These are phyloP conservation scores for Dipodomys stephensi DNA, from an alignment of 2,113 vertebrate genomes.

Conservation along the genomic window DNA sequence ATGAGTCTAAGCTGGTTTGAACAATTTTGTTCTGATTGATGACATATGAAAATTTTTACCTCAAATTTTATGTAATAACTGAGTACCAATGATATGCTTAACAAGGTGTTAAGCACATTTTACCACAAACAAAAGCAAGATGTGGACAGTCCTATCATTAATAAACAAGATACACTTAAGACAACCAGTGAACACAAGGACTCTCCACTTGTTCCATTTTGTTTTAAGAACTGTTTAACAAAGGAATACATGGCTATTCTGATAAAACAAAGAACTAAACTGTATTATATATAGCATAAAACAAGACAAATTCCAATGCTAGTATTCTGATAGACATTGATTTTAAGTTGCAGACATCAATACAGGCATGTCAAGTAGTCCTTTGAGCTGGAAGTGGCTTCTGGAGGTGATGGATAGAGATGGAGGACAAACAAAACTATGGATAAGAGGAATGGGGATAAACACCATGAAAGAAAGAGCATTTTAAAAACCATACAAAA, in stretches of 20 bases:
- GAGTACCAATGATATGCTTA: neutral
- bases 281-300: neutral
- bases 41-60: conserved; percentile 38
- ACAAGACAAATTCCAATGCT: conserved; percentile 1
- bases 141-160: neutral
- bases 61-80: conserved; percentile 44
- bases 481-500: neutral
- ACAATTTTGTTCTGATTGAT: conserved; percentile 14
- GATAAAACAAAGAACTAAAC: neutral
- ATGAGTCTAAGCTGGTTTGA: conserved; percentile 1
- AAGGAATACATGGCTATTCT: neutral
- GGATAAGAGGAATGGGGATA: neutral
- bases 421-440: neutral
- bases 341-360: conserved; percentile 11
- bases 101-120: neutral
- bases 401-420: neutral
- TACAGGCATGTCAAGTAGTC: neutral
- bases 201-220: neutral
- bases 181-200: neutral
- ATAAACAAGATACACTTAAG: neutral
- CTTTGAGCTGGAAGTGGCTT: neutral
- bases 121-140: neutral
- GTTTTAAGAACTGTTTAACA: neutral
- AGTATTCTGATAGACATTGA: neutral
- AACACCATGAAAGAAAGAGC: neutral